Evolutionary conservation across 1,140 invertebrate genomes (phyloP).

Genomic region (Armadillidium nasatum): DNA sequence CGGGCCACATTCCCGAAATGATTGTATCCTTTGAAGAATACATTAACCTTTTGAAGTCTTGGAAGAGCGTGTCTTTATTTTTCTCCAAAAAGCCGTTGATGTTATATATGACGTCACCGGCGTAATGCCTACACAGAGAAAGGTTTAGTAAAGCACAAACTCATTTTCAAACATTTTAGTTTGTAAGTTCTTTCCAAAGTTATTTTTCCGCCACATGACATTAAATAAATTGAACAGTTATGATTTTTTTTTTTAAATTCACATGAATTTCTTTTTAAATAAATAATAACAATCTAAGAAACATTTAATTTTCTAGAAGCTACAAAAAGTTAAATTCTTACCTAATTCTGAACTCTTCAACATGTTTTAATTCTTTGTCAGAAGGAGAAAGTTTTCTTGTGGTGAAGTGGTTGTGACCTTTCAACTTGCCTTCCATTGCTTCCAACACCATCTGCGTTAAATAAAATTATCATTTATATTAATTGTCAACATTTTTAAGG

Average conservation of each 20-base stretch:
- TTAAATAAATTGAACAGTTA: too few relatives aligned
- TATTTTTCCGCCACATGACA: too few relatives aligned
- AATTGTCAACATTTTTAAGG: too few relatives aligned
- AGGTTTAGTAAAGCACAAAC: too few relatives aligned
- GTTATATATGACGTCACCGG: constrained; percentile 90
- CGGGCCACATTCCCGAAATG: constrained; percentile 87
- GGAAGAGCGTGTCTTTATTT: constrained; percentile 90
- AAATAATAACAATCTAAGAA: too few relatives aligned
- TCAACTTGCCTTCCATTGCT: constrained; percentile 86
- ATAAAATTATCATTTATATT: too few relatives aligned
- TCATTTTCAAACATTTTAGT: too few relatives aligned
- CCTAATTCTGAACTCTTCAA: constrained; percentile 76
- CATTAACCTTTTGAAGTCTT: constrained; percentile 89
- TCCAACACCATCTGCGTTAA: constrained; percentile 75
- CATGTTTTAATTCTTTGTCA: constrained; percentile 74
- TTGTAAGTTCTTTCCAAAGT: too few relatives aligned
- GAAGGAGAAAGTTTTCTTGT: constrained; percentile 75
- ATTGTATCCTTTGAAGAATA: constrained; percentile 72
- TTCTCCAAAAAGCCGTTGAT: constrained; percentile 90
- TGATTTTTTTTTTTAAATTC: too few relatives aligned
- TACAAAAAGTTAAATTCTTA: too few relatives aligned
- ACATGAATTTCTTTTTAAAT: too few relatives aligned
- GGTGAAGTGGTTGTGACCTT: constrained; percentile 79
- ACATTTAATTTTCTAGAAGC: too few relatives aligned
- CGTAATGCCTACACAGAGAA: constrained; percentile 88